Evolutionary conservation across 1,140 invertebrate genomes (phyloP), one percentile per base, ranked within the genome.

Genomic region (Tetramorium parvispinum): DNA sequence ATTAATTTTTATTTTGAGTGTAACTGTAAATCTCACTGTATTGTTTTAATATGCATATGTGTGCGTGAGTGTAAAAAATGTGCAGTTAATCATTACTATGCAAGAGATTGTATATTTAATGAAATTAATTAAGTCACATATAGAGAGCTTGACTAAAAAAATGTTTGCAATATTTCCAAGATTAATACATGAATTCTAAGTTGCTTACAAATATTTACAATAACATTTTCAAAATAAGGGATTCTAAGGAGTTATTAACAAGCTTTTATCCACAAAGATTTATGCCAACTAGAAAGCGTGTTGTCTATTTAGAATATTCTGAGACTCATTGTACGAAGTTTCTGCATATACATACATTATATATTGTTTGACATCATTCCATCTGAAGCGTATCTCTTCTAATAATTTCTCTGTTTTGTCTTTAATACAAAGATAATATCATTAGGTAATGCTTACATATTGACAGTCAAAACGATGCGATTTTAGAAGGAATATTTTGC

Each of bases 341-440:
- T 24, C n/a, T 61, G 68, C 27, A 73, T 83, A 70, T 82, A 83
- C n/a, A 83, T 83, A 83, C n/a, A 83, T 83, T 83, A 55, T 83
- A 83, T 59, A 83, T 75, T 75, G 53, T 53, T 85, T 86, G n/a
- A 86, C 24, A 82, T 87, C 51, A 71, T 68, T 61, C 59, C 68
- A 71, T 63, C 53, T 76, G 65, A 32, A 66, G 27, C 43, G 53
- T 32, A 32, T 86, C 40, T 87, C 13, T 70, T 63, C 40, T 85
- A 66, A 49, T 46, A 73, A 82, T 73, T 37, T 82, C 21, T 46
- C 32, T 73, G 13, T 75, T 75, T 57, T 55, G 18, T 68, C 24
- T 59, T 57, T 73, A 4, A 73, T 27, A 43, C 51, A 1, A 82
- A 82, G 16, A n/a, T 70, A 71, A 82, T 59, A 59, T 82, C 4